phyloP scores from a whole-genome alignment of 1,140 invertebrate species.

The Delia radicum region DNA sequence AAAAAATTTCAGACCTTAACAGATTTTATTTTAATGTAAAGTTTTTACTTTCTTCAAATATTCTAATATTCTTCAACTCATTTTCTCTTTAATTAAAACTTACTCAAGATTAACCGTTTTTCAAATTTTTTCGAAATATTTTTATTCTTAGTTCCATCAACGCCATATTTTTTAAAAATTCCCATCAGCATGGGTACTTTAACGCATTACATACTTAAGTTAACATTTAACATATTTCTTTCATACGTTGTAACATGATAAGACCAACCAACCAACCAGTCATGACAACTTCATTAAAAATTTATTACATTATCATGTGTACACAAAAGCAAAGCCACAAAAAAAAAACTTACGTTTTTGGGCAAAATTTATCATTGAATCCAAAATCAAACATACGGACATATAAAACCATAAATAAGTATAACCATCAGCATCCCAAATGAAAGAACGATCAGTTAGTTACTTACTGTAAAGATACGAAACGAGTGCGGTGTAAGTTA shows the following conservation, averaged over 20 bases:
- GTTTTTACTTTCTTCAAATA: no score
- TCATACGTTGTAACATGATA: background rate
- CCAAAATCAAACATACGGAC: background rate
- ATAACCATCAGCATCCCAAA: background rate
- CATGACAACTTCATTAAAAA: slow-evolving; percentile 3
- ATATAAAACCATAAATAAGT: background rate
- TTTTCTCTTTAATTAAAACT: no score
- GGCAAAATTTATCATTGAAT: background rate
- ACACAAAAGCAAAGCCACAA: background rate
- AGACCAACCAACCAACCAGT: background rate
- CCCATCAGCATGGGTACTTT: no score
- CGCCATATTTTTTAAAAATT: no score
- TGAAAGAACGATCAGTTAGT: background rate
- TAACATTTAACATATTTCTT: background rate
- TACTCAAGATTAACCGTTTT: no score
- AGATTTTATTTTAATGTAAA: no score
- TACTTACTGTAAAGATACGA: no score
- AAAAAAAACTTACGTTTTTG: background rate
- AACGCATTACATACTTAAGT: no score
- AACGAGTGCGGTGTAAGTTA: background rate
- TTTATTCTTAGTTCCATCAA: no score
- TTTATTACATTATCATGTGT: background rate
- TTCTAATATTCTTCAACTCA: no score
- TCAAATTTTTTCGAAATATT: no score
- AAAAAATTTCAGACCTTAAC: no score